Conservation (phyloP, 2,888 invertebrate genomes). For the Pammene aurita region DNA sequence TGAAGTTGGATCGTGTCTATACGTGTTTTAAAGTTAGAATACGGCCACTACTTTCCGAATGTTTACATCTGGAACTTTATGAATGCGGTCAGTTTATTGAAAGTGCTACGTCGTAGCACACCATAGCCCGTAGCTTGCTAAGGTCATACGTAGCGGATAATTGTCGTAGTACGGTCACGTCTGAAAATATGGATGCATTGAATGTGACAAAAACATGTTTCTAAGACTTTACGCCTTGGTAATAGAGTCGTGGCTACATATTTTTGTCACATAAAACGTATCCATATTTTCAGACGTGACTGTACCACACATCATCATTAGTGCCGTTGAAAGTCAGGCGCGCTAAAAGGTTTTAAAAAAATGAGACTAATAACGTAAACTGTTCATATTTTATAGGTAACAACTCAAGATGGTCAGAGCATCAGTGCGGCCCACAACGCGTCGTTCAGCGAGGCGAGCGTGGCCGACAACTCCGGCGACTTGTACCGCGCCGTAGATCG, state of each 20-base stretch:
- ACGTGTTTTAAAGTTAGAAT: too few relatives aligned
- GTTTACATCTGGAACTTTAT: not conserved
- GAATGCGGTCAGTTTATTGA: not conserved
- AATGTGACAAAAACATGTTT: too few relatives aligned
- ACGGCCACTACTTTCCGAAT: too few relatives aligned
- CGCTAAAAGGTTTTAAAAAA: too few relatives aligned
- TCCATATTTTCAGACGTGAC: too few relatives aligned
- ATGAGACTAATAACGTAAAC: conserved; percentile 5
- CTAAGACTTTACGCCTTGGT: too few relatives aligned
- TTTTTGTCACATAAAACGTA: too few relatives aligned
- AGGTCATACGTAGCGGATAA: not conserved
- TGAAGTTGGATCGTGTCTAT: too few relatives aligned
- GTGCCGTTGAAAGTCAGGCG: too few relatives aligned
- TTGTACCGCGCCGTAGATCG: conserved; percentile 89
- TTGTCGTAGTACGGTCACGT: not conserved
- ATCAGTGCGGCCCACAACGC: conserved; percentile 86
- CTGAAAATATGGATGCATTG: not conserved
- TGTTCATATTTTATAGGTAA: conserved; percentile 79
- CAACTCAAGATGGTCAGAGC: conserved; percentile 87
- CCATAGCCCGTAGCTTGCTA: not conserved
- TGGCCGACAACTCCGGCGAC: conserved; percentile 89
- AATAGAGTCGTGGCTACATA: too few relatives aligned
- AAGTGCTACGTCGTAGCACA: not conserved
- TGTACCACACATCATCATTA: too few relatives aligned
- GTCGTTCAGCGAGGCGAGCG: conserved; percentile 91